Evolutionary conservation across 2,113 vertebrate species (phyloP).

Genomic region (Aix galericulata): DNA sequence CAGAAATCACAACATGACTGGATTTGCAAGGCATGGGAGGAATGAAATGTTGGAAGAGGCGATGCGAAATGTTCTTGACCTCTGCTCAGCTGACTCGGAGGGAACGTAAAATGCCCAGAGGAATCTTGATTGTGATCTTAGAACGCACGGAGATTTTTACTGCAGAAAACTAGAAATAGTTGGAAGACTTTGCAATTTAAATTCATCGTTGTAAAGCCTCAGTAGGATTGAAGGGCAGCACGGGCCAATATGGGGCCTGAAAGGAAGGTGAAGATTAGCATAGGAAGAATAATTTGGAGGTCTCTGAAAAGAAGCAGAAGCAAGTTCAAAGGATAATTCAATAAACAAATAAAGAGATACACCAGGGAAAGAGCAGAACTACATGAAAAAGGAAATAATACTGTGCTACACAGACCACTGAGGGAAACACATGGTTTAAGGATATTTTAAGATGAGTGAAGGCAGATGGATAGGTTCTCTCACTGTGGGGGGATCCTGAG

Average conservation of each 20-base stretch:
- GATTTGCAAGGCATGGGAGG: neutral
- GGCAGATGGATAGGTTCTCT: neutral
- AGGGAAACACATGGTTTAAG: neutral
- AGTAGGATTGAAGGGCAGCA: conserved; percentile 15
- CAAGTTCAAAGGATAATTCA: conserved; percentile 39
- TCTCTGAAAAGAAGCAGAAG: conserved; percentile 59
- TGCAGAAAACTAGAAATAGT: neutral
- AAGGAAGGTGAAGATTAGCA: conserved; percentile 42
- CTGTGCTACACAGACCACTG: neutral
- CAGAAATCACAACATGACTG: neutral
- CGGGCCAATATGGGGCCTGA: neutral
- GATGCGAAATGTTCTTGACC: conserved; percentile 9
- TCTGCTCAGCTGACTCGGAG: conserved; percentile 30
- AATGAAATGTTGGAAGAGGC: conserved; percentile 21
- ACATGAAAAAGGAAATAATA: neutral
- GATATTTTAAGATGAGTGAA: conserved; percentile 23
- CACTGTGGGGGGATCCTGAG: neutral
- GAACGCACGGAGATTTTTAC: neutral
- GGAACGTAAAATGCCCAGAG: conserved; percentile 6
- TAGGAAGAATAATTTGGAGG: conserved; percentile 29
- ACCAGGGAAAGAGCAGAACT: conserved; percentile 18
- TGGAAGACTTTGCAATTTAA: conserved; percentile 21
- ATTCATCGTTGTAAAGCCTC: neutral
- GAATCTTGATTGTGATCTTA: conserved; percentile 26
- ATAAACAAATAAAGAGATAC: conserved; percentile 56